Evolutionary conservation across 2,797 vertebrate species (phyloP).

Genomic region (Kryptolebias ocellatus): DNA sequence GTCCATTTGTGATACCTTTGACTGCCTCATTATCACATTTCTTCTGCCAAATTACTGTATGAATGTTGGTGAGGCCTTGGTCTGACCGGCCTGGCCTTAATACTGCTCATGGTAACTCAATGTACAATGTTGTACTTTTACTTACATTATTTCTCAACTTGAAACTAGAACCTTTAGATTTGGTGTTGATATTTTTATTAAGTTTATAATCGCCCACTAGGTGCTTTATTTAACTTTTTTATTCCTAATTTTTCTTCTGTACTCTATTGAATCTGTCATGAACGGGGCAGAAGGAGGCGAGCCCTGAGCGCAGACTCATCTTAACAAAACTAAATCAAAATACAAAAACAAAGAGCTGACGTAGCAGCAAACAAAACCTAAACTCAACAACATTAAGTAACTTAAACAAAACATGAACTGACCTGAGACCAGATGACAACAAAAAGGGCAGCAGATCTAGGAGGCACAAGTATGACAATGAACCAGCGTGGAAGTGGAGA

Average conservation of each 20-base stretch:
- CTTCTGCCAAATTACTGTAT: conserved; percentile 14
- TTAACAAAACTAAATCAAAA: no score
- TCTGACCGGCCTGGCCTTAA: conserved; percentile 28
- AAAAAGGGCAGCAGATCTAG: no score
- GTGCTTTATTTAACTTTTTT: conserved; percentile 31
- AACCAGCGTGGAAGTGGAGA: no score
- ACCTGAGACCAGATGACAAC: no score
- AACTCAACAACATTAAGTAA: no score
- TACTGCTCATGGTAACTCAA: conserved; percentile 30
- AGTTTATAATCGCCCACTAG: conserved; percentile 21
- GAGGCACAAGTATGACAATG: no score
- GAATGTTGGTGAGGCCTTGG: conserved; percentile 34
- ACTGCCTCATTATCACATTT: conserved; percentile 45
- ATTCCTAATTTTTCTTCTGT: background rate
- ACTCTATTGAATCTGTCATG: conserved; percentile 5
- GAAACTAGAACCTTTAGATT: conserved; percentile 15
- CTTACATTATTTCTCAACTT: background rate
- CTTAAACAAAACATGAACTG: no score
- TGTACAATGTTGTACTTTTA: conserved; percentile 19
- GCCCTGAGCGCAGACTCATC: no score
- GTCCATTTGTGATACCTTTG: conserved; percentile 51
- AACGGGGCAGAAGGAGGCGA: no score
- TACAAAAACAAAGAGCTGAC: no score
- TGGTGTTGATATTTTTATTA: conserved; percentile 16
- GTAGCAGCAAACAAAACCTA: no score